phyloP scores from a whole-genome alignment of 2,797 vertebrate species.

The Oryzias dopingdopingensis region DNA sequence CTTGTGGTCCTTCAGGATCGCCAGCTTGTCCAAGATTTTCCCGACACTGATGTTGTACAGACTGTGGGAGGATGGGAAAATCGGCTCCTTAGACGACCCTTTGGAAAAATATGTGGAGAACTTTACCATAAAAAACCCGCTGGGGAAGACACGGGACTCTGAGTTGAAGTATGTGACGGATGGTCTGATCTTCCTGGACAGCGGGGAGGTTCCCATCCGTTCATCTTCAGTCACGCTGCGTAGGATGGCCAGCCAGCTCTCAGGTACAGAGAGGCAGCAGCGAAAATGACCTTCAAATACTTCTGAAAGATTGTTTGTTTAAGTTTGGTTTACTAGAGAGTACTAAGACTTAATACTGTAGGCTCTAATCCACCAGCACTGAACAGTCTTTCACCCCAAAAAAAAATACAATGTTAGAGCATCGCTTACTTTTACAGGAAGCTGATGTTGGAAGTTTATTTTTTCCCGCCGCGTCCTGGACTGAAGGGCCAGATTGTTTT shows the following conservation, averaged over 20 bases:
- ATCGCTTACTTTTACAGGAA: no score
- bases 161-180: constrained; percentile 80
- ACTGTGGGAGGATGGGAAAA: constrained; percentile 92
- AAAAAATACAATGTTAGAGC: no score
- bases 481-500: no score
- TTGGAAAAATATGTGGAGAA: constrained; percentile 88
- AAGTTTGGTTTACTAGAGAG: background rate
- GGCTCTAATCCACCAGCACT: background rate
- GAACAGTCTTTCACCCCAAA: background rate
- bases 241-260: constrained; percentile 95
- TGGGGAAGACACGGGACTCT: constrained; percentile 79
- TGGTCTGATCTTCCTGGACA: constrained; percentile 82
- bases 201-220: constrained; percentile 78
- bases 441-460: no score
- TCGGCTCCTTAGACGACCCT: constrained; percentile 90
- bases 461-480: no score
- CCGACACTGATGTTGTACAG: constrained; percentile 92
- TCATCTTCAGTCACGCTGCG: constrained; percentile 88
- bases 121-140: constrained; percentile 91
- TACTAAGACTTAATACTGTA: background rate
- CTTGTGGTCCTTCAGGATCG: constrained; percentile 77
- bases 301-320: background rate
- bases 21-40: constrained; percentile 94
- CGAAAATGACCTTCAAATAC: background rate
- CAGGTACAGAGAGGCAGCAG: constrained; percentile 72